Base-by-base conservation (phyloP, 2,888 invertebrate species). In the Habroteleia sp. region DNA sequence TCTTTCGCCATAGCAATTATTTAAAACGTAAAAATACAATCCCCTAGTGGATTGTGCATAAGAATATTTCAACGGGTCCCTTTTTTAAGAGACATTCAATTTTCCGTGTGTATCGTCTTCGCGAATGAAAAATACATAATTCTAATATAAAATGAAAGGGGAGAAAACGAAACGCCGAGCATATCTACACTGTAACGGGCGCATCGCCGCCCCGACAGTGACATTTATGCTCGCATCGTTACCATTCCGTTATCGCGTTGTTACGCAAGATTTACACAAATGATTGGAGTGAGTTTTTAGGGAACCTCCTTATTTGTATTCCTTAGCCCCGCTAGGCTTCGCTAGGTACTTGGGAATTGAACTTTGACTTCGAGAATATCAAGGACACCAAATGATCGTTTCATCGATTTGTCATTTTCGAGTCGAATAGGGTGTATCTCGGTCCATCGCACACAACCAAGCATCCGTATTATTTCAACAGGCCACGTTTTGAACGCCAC, bases 161-260 rank as follows among this genome's bases (percentile, higher is more conserved):
- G 46, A 56, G 68, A 73, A 50, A 69, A 69, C 48, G 68, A 46
- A 65, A 69, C 44, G 72, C 17, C 39, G 58, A 44, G 72, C 63
- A 62, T 76, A 76, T 72, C 66, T 65, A 56, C 31, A 23, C 42
- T 41, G 42, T 75, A 71, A 74, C 68, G 68, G 68, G 52, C 52
- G 68, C 42, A 50, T 58, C 65, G 74, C 41, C 65, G 65, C 60
- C 65, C 62, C 71, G 65, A 39, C 75, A 56, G 60, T 71, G 75
- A 75, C 75, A 75, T 75, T 75, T 74, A 74, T 69, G 74, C 63
- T n/a, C 58, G 44, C 68, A 37, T 71, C 75, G 75, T 75, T 75
- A 75, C 75, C 75, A 66, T 75, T 75, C 60, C 71, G 69, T 75
- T 75, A 75, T 75, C 75, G 71, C 69, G 71, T 60, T 75, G 69